Conservation (phyloP, 2,888 invertebrate species). For the Rugalucina vietnamica region DNA sequence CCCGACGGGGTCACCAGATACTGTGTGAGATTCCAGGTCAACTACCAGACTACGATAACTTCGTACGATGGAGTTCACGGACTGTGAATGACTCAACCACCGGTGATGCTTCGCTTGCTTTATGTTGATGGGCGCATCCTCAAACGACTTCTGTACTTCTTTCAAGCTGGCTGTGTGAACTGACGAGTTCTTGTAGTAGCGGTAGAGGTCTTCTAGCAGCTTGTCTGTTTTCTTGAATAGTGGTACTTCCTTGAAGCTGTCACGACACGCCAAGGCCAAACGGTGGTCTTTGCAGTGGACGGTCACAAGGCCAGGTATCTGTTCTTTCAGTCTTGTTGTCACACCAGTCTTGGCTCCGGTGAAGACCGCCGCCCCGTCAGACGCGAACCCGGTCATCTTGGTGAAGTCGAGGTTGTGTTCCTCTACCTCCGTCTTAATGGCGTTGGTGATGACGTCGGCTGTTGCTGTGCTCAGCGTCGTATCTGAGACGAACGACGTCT, state of each 20-base stretch:
- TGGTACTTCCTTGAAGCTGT: conserved; percentile 17
- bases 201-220: conserved; percentile 37
- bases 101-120: conserved; percentile 59
- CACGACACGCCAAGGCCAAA: conserved; percentile 45
- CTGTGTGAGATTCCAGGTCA: conserved; percentile 45
- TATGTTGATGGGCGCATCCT: conserved; percentile 43
- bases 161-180: conserved; percentile 43
- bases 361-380: conserved; percentile 52
- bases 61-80: conserved; percentile 41
- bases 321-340: conserved; percentile 26
- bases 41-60: conserved; percentile 32
- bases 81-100: conserved; percentile 57
- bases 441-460: conserved; percentile 25
- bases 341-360: conserved; percentile 42
- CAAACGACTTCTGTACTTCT: conserved; percentile 44
- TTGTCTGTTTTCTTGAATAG: conserved; percentile 23
- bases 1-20: conserved; percentile 42
- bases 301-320: conserved; percentile 26
- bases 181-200: conserved; percentile 46
- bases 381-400: conserved; percentile 42
- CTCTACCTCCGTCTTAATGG: conserved; percentile 15
- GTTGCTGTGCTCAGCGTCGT: conserved; percentile 16
- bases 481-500: conserved; percentile 34
- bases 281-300: conserved; percentile 44
- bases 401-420: not conserved